Percentiles rank a stretch among this genome's conserved stretches.
Conservation (phyloP, 1,140 invertebrate genomes). For the Amyelois transitella region DNA sequence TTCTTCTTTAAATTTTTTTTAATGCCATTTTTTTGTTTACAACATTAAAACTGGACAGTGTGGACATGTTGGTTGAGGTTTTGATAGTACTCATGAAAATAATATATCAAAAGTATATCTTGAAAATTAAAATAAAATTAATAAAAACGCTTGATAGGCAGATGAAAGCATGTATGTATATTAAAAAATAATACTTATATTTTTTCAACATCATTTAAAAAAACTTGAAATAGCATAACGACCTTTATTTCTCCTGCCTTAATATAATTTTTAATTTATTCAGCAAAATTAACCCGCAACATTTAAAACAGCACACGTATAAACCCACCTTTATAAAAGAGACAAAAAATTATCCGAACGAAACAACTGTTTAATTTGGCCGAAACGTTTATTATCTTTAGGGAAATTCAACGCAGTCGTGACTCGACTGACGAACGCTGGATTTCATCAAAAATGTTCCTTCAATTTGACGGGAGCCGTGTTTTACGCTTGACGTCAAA, state of each 20-base stretch:
- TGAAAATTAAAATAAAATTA: too few relatives aligned
- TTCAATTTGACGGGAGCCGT: background rate
- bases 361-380: constrained; percentile 41
- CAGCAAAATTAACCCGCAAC: background rate
- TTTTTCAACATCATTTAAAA: too few relatives aligned
- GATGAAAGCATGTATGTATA: too few relatives aligned
- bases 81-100: too few relatives aligned
- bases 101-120: too few relatives aligned
- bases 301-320: too few relatives aligned
- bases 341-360: constrained; percentile 13
- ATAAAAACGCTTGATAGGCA: too few relatives aligned
- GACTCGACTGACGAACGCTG: constrained; percentile 24
- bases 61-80: too few relatives aligned
- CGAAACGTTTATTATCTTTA: constrained; percentile 44
- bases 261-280: background rate
- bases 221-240: background rate
- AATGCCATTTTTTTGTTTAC: too few relatives aligned
- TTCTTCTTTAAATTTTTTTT: too few relatives aligned
- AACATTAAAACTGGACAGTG: too few relatives aligned
- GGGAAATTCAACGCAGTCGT: constrained; percentile 38
- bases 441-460: constrained; percentile 25
- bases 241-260: background rate
- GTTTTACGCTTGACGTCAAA: background rate
- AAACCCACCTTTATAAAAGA: constrained; percentile 4
- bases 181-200: too few relatives aligned